Evolutionary conservation across 2,113 vertebrate genomes (phyloP).

Genomic region (Paedocypris sp.): DNA sequence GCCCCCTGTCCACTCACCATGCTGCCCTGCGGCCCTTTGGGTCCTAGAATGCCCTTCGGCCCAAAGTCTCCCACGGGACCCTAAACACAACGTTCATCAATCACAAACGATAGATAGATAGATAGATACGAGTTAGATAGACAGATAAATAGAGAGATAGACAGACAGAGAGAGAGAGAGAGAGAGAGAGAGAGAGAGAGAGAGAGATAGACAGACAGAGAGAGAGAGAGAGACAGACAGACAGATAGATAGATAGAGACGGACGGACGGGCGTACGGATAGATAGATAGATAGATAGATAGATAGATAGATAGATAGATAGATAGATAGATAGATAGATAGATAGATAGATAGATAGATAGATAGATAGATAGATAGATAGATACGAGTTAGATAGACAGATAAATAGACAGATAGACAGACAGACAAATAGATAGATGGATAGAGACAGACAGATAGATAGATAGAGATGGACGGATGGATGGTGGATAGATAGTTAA

Average conservation of each 20-base stretch:
- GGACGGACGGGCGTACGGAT: background rate
- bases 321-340: background rate
- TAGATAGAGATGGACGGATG: background rate
- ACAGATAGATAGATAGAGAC: background rate
- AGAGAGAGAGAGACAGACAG: background rate
- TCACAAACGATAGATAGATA: background rate
- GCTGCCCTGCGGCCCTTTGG: slow-evolving; percentile 78
- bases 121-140: background rate
- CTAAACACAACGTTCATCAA: slow-evolving; percentile 44
- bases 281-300: background rate
- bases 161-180: background rate
- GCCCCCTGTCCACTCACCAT: no score
- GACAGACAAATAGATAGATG: background rate
- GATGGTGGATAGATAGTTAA: no score
- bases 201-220: no score
- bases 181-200: background rate
- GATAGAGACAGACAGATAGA: background rate
- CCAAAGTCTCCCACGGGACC: slow-evolving; percentile 84
- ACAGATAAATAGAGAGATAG: background rate
- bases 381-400: background rate
- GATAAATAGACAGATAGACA: no score
- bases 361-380: background rate
- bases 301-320: background rate
- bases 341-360: background rate
- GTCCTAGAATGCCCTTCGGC: slow-evolving; percentile 83